These are phyloP conservation scores for Thermophis baileyi DNA, from an alignment of 2,113 vertebrate genomes.

Conservation along the genomic window DNA sequence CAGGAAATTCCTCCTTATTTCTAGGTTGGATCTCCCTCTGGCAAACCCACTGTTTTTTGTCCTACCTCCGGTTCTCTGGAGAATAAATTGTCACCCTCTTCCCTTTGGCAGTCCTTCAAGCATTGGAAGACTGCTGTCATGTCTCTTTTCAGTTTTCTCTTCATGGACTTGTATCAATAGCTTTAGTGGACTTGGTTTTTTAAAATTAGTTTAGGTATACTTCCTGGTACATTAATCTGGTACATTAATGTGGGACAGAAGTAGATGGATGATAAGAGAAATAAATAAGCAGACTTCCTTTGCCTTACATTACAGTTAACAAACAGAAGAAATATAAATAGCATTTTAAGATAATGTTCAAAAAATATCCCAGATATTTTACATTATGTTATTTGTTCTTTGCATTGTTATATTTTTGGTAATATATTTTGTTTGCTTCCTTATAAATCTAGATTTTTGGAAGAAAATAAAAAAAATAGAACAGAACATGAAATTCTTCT, in stretches of 20 bases:
- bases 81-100: not conserved
- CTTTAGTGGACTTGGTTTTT: not conserved
- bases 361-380: not conserved
- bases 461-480: constrained; percentile 71
- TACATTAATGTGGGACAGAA: not conserved
- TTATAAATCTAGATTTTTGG: constrained; percentile 74
- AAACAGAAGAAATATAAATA: not conserved
- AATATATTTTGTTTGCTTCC: constrained; percentile 11
- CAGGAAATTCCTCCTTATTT: not conserved
- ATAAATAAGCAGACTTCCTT: not conserved
- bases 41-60: not conserved
- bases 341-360: no score
- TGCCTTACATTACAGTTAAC: not conserved
- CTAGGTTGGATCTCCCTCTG: not conserved
- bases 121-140: not conserved
- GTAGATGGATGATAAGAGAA: not conserved
- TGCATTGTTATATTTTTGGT: not conserved
- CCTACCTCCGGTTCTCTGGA: not conserved
- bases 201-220: not conserved
- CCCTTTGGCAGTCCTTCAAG: not conserved
- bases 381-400: not conserved
- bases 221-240: not conserved
- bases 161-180: not conserved
- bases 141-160: not conserved
- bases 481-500: constrained; percentile 73